Evolutionary conservation across 1,140 invertebrate genomes (phyloP), one percentile per base, ranked within the genome.

Genomic region (Lucilia cuprina): DNA sequence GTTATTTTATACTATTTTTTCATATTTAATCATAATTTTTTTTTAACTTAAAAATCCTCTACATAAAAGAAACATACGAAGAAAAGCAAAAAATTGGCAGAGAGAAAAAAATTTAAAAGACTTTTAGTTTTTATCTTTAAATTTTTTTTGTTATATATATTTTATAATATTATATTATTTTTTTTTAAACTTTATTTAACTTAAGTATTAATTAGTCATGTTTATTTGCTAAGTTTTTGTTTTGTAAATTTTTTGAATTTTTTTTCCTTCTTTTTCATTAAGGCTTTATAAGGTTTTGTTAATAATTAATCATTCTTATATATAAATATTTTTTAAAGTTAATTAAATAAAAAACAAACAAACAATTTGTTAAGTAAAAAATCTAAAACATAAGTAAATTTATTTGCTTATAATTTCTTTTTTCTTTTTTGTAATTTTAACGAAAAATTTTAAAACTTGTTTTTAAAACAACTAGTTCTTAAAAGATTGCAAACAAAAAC

Each of bases 241-340:
- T n/a, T 10, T 70, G 65, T 70, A 70, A 70, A 70, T 70, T 70
- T 60, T 30, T 30, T 30, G n/a, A 65, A 30, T 9, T 25, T 70
- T 70, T 70, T 25, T 70, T 70, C 14, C 5, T 60, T 60, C 14
- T 12, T 70, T 21, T 70, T n/a, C n/a, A 70, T 70, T 70, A 70
- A 70, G 65, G 65, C 65, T 21, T 70, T 70, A 70, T 70, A 70
- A 70, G 65, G 65, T 70, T 70, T 70, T 70, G 65, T 70, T 70
- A 70, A 70, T 70, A n/a, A 70, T 70, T 70, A 21, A 21, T 70
- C 17, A 21, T 9, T 70, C 17, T 12, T 70, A 60, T n/a, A 7
- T 60, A n/a, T n/a, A n/a, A n/a, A n/a, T n/a, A 2, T 60, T 60
- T 60, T 70, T 70, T 70, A 5, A 70, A 70, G 65, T n/a, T 70